Percentiles rank a stretch among this genome's conserved stretches.
Conservation (phyloP, 2,888 invertebrate species). For the Torymus aiolomorphi region DNA sequence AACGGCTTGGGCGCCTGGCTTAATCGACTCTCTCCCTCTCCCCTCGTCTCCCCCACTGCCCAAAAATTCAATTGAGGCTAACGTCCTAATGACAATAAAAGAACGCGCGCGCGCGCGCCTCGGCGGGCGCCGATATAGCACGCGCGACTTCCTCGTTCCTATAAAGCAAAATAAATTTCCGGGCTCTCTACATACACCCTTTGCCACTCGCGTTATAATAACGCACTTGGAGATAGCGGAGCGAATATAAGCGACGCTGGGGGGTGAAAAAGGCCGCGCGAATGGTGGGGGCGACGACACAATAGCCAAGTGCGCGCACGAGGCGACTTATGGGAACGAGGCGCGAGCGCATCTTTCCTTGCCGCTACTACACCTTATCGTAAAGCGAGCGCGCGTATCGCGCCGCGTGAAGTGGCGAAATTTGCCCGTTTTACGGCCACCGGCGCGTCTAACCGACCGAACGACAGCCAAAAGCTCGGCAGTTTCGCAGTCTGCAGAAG, state of each 20-base stretch:
- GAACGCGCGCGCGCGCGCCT: neutral
- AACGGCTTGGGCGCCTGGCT: conserved; percentile 8
- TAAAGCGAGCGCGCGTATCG: too few relatives aligned
- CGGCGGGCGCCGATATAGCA: neutral
- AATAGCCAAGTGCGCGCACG: neutral
- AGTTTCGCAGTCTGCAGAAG: conserved; percentile 27
- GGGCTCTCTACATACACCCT: neutral
- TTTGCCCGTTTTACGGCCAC: conserved; percentile 30
- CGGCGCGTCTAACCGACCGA: conserved; percentile 17
- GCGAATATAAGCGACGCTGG: conserved; percentile 29
- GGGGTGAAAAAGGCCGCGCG: conserved; percentile 34
- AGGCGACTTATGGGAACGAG: neutral
- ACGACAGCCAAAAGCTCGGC: conserved; percentile 3
- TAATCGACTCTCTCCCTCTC: conserved; percentile 16
- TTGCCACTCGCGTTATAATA: conserved; percentile 1
- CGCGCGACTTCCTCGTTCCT: neutral
- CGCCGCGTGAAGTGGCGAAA: neutral
- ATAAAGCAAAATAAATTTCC: conserved; percentile 45
- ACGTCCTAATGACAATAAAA: conserved; percentile 35
- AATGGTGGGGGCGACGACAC: conserved; percentile 9
- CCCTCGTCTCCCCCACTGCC: too few relatives aligned
- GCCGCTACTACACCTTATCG: neutral
- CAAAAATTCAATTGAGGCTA: conserved; percentile 44
- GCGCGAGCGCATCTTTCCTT: neutral
- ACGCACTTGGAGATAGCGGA: conserved; percentile 12